Conservation (phyloP, 2,113 vertebrate species). For the Poeciliopsis retropinna region DNA sequence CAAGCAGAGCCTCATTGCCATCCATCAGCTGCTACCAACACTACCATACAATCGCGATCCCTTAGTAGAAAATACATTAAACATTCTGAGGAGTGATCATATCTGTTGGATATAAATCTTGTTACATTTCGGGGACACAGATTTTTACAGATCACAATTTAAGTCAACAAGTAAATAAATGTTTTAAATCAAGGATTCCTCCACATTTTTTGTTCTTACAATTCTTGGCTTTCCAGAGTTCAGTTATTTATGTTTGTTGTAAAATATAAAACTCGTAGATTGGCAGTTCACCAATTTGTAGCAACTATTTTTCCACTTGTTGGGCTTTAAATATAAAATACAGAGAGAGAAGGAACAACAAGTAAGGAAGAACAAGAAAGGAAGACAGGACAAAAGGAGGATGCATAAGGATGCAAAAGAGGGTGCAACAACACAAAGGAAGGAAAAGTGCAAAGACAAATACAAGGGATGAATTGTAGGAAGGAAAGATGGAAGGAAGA, state of each 20-base stretch:
- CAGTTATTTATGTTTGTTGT: too few relatives aligned
- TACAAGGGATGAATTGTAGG: too few relatives aligned
- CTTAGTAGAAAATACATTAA: slow-evolving; percentile 30
- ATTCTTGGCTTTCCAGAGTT: too few relatives aligned
- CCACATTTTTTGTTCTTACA: background rate
- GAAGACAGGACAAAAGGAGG: too few relatives aligned
- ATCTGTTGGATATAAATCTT: slow-evolving; percentile 18
- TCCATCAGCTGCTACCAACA: slow-evolving; percentile 61
- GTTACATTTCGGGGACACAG: background rate
- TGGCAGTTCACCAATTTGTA: background rate
- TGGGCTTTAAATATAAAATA: background rate
- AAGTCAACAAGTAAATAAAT: slow-evolving; percentile 13
- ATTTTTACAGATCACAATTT: background rate
- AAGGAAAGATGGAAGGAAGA: too few relatives aligned
- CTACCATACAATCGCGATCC: slow-evolving; percentile 37
- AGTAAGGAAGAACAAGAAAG: too few relatives aligned
- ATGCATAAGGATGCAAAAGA: too few relatives aligned
- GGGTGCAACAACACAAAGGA: too few relatives aligned
- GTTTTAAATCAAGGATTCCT: background rate
- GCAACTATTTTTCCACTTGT: background rate
- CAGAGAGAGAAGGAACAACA: too few relatives aligned
- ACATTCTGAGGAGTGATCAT: slow-evolving; percentile 7
- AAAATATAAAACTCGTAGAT: too few relatives aligned
- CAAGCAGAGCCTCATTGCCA: slow-evolving; percentile 57
- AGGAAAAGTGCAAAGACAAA: too few relatives aligned